phyloP scores from a whole-genome alignment of 1,140 invertebrate species.

The Orussus abietinus region DNA sequence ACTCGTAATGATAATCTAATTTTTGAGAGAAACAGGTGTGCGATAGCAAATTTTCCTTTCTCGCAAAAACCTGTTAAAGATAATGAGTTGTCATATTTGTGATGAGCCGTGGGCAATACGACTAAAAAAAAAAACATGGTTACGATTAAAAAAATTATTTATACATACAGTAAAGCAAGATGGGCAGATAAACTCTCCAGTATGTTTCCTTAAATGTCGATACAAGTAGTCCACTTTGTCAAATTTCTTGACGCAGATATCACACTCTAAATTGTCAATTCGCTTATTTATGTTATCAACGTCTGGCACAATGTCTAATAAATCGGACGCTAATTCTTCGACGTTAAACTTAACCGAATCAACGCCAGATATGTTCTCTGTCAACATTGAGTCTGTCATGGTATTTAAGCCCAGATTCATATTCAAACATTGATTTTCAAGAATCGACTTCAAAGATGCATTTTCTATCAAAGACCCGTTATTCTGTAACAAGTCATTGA shows the following conservation, averaged over 20 bases:
- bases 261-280: constrained; percentile 34
- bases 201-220: constrained; percentile 52
- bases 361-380: constrained; percentile 16
- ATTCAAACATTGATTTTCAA: constrained; percentile 20
- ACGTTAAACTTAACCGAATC: constrained; percentile 21
- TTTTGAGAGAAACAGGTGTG: constrained; percentile 18
- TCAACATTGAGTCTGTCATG: constrained; percentile 19
- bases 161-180: constrained; percentile 23
- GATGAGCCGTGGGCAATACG: no score
- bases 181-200: constrained; percentile 47
- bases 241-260: constrained; percentile 52
- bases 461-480: constrained; percentile 17
- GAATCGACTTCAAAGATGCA: constrained; percentile 20
- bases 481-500: constrained; percentile 20
- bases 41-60: constrained; percentile 23
- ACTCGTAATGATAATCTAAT: constrained; percentile 15
- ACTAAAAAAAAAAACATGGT: background rate
- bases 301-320: constrained; percentile 19
- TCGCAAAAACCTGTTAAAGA: constrained; percentile 20
- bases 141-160: background rate
- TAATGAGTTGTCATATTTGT: no score
- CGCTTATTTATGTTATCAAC: constrained; percentile 11
- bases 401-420: constrained; percentile 13
- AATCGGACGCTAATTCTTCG: constrained; percentile 19
- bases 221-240: constrained; percentile 44